A percentile compares a stretch with the other conserved stretches of the same genome.
Conservation (phyloP, 2,113 vertebrate species). For the Smithornis capensis region DNA sequence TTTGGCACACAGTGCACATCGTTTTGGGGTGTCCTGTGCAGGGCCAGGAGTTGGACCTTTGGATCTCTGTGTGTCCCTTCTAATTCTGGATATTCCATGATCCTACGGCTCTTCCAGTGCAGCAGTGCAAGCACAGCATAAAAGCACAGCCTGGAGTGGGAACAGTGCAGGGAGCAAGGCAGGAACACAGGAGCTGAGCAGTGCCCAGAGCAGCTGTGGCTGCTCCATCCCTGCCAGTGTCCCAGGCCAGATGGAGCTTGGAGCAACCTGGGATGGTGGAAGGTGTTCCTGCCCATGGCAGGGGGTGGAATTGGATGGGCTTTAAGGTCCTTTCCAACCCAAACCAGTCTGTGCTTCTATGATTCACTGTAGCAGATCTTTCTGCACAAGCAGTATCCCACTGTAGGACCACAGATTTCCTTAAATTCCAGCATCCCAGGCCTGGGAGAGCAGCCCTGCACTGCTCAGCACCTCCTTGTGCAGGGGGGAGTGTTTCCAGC, state of each 20-base stretch:
- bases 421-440: accelerated
- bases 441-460: neutral
- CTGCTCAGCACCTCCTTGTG: no score
- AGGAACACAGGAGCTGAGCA: neutral
- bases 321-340: neutral
- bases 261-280: neutral
- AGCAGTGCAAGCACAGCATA: no score
- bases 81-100: neutral
- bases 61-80: neutral
- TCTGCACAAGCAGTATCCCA: neutral
- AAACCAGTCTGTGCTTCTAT: neutral
- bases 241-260: neutral
- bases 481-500: no score
- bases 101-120: neutral
- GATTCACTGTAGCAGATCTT: neutral
- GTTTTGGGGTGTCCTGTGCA: neutral
- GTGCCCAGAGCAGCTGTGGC: neutral
- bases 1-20: neutral
- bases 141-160: no score
- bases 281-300: neutral
- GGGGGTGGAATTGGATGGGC: neutral
- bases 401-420: neutral
- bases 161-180: neutral
- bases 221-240: neutral
- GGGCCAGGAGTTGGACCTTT: no score